Evolutionary conservation across 2,113 vertebrate species (phyloP).

Genomic region (Nesogale talazaci): DNA sequence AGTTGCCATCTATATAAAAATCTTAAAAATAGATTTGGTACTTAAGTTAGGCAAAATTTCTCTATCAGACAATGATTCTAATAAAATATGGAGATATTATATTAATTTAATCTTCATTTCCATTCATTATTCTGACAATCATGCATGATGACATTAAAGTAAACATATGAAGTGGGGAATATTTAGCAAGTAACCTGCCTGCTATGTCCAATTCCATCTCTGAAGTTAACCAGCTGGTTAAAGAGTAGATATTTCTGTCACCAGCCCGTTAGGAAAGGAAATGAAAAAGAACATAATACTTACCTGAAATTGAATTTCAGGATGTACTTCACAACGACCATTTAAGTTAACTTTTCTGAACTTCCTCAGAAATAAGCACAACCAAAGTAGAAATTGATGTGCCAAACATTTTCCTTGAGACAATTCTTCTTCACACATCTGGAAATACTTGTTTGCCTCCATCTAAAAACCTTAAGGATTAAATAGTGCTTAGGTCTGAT

Average conservation of each 20-base stretch:
- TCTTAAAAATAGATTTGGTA: neutral
- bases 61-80: neutral
- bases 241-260: neutral
- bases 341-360: slow-evolving; percentile 31
- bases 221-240: neutral
- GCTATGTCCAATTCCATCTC: neutral
- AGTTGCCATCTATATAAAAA: slow-evolving; percentile 3
- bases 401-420: slow-evolving; percentile 34
- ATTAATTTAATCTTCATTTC: neutral
- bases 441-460: neutral
- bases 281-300: slow-evolving; percentile 31
- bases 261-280: neutral
- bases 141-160: neutral
- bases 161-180: neutral
- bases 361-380: slow-evolving; percentile 31
- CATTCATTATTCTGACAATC: slow-evolving; percentile 20
- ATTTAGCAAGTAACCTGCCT: neutral
- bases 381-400: slow-evolving; percentile 20
- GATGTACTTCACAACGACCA: neutral
- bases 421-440: slow-evolving; percentile 32
- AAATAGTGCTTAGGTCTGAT: neutral
- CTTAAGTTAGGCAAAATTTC: neutral
- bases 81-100: neutral
- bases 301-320: slow-evolving; percentile 44
- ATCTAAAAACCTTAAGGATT: neutral